Base-by-base conservation (phyloP, 2,113 vertebrate species). In the Platanista minor region DNA sequence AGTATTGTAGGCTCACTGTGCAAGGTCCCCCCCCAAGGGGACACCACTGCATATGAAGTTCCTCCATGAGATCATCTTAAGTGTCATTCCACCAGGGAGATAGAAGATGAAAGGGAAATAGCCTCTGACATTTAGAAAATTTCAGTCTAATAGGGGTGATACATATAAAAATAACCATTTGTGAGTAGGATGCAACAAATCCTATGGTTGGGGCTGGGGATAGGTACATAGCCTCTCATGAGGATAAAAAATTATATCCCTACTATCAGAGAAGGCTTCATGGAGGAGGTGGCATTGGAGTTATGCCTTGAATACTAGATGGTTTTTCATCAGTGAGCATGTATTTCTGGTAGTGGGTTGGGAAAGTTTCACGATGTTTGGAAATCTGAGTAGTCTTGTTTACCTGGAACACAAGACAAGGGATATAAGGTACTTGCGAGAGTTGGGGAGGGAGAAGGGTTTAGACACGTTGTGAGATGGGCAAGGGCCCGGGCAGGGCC, bases 391-490 rank as follows among this genome's bases (percentile, higher is more conserved):
- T 20, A 33, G 9, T 36, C 17, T 71, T 31, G 3, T 6, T 71
- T 74, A 43, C 54, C 12, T 78, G 10, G 17, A 84, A 31, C 69
- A 36, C 49, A 71, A 54, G 41, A 75, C 52, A 39, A 13, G 31
- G 33, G 46, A 49, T 57, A 29, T 1, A 17, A 21, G 31, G 11
- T 11, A 31, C 29, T 29, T 0, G 43, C 3, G 18, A 46, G 29
- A 59, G 10, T 31, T 17, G 4, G 41, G 21, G 31, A 29, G 29
- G 43, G 17, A 33, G 57, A 25, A 61, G 39, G n/a, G 6, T 20
- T 72, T 46, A 57, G 6, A 21, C 0, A 8, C 49, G 0, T 3
- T 0, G 57, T 39, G n/a, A 43, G 12, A 1, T 64, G 91, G 29
- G 14, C 2, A 3, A 0, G 29, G 33, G 8, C 8, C 5, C 12